A percentile compares a stretch with the other conserved stretches of the same genome.
These are phyloP conservation scores for Probosciger aterrimus DNA, from an alignment of 2,113 vertebrate genomes.

Conservation along the genomic window DNA sequence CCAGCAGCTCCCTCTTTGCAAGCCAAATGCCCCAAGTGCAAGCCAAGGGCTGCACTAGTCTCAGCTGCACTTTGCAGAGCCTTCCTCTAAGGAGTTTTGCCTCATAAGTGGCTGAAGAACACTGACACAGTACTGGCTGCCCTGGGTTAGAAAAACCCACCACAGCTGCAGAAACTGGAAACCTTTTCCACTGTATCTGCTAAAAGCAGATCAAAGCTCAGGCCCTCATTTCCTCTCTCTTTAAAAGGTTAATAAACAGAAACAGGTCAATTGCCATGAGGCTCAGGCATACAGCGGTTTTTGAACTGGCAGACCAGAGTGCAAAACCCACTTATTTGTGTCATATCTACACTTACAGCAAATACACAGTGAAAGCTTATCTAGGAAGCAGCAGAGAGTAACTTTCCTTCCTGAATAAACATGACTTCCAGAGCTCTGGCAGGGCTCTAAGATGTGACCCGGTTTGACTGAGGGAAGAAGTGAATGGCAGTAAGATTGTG, in stretches of 20 bases:
- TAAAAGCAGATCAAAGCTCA: not conserved
- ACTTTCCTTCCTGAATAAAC: slow-evolving; percentile 14
- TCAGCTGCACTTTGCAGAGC: not conserved
- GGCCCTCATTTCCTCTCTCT: not conserved
- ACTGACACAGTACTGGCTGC: not conserved
- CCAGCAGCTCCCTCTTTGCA: not conserved
- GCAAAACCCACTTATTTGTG: not conserved
- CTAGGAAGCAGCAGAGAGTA: not conserved
- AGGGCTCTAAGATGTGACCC: not conserved
- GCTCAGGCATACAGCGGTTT: not conserved
- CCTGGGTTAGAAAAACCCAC: not conserved
- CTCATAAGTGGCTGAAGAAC: not conserved
- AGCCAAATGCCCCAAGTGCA: not conserved
- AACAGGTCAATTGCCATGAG: not conserved
- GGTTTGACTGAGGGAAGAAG: not conserved
- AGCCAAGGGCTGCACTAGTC: not conserved
- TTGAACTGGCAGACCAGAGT: not conserved
- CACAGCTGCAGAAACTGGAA: not conserved
- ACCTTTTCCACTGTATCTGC: not conserved
- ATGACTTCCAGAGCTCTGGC: not conserved
- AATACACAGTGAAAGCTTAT: not conserved
- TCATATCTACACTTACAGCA: not conserved
- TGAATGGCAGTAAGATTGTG: not conserved
- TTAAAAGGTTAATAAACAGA: not conserved
- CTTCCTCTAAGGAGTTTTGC: not conserved